Evolutionary conservation across 2,113 vertebrate genomes (phyloP).

Genomic region (Onychorhynchus coronatus): DNA sequence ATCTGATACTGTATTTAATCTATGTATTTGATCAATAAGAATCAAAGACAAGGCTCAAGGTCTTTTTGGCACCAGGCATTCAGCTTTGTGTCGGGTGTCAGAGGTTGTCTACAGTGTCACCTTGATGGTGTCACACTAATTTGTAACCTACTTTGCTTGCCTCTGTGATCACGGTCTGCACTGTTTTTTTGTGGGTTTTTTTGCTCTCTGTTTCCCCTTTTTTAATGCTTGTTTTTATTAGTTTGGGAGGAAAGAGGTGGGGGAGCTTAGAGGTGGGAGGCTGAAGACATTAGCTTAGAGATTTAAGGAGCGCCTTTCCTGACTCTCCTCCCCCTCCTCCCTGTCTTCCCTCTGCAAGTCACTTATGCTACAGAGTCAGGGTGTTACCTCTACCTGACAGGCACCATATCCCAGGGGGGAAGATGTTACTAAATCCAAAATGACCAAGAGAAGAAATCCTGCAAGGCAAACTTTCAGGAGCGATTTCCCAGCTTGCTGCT

Average conservation of each 20-base stretch:
- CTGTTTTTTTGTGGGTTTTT: not conserved
- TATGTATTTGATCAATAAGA: slow-evolving; percentile 68
- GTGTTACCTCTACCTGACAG: not conserved
- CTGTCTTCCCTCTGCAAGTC: not conserved
- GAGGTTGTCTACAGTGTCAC: slow-evolving; percentile 56
- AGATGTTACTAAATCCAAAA: not conserved
- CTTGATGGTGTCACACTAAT: slow-evolving; percentile 23
- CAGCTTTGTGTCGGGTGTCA: slow-evolving; percentile 46
- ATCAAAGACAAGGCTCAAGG: slow-evolving; percentile 69
- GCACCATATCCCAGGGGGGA: not conserved
- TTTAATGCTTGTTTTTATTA: slow-evolving; percentile 21
- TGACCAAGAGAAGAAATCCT: not conserved
- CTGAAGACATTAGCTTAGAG: not conserved
- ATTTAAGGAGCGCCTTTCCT: not conserved
- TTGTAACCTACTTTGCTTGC: slow-evolving; percentile 25
- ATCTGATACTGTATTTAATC: slow-evolving; percentile 70
- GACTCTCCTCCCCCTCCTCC: not conserved
- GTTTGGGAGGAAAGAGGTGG: not conserved
- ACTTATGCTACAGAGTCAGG: not conserved
- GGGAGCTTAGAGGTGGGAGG: not conserved
- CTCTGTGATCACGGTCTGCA: not conserved
- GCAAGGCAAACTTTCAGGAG: slow-evolving; percentile 40
- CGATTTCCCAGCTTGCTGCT: slow-evolving; percentile 40
- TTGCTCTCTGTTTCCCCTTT: not conserved
- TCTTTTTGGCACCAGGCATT: slow-evolving; percentile 60